A percentile compares a stretch with the other conserved stretches of the same genome.
phyloP scores from a whole-genome alignment of 2,113 vertebrate genomes.

The Formicarius rufipectus region DNA sequence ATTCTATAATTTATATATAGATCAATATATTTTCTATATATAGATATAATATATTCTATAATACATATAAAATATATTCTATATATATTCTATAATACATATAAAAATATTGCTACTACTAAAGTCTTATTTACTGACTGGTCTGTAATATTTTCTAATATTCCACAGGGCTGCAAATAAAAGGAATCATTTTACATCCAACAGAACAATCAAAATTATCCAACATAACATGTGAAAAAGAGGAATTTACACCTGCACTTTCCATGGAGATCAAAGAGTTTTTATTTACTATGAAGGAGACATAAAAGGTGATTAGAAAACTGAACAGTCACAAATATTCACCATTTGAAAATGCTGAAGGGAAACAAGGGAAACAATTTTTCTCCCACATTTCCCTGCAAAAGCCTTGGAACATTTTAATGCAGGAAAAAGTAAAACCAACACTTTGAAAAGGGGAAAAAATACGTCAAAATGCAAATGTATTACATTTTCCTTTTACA shows the following conservation, averaged over 20 bases:
- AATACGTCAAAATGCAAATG: neutral
- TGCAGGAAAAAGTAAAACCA: neutral
- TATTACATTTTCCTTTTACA: neutral
- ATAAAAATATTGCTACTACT: neutral
- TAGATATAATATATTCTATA: no score
- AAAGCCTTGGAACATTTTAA: neutral
- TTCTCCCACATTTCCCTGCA: neutral
- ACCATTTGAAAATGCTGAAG: neutral
- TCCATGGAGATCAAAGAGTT: neutral
- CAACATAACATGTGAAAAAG: neutral
- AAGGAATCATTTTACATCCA: neutral
- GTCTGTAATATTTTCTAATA: neutral
- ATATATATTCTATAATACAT: neutral
- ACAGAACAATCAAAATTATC: neutral
- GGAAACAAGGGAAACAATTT: neutral
- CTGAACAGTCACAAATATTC: neutral
- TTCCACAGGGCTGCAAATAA: neutral
- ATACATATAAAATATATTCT: no score
- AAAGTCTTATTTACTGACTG: neutral
- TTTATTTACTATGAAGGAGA: conserved; percentile 25
- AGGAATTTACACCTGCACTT: neutral
- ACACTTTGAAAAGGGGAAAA: neutral
- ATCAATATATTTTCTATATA: no score
- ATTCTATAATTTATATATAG: no score
- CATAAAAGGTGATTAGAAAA: neutral